Evolutionary conservation across 2,797 vertebrate genomes (phyloP).

Genomic region (Botia kubotai): DNA sequence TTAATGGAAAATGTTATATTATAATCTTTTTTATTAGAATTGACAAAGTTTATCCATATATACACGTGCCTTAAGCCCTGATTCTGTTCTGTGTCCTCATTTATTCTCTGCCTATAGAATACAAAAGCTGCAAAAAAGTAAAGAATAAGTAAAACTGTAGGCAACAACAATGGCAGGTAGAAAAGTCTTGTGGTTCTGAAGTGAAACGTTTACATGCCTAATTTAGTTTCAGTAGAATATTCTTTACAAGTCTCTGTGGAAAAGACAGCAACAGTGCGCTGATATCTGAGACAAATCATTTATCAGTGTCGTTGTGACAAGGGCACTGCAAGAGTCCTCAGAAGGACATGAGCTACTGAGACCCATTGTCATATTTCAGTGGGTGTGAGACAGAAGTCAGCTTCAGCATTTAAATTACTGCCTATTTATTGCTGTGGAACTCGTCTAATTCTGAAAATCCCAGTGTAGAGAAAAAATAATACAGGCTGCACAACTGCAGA

Average conservation of each 20-base stretch:
- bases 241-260: conserved; percentile 45
- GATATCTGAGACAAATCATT: conserved; percentile 67
- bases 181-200: conserved; percentile 28
- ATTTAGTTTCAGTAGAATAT: conserved; percentile 71
- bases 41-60: conserved; percentile 2
- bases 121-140: conserved; percentile 1
- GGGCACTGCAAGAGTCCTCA: conserved; percentile 62
- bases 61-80: too few species aligned
- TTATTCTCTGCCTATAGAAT: background rate
- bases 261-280: conserved; percentile 55
- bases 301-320: conserved; percentile 68
- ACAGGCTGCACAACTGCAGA: background rate
- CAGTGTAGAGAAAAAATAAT: too few species aligned
- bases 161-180: conserved; percentile 18
- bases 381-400: conserved; percentile 52
- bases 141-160: conserved; percentile 6
- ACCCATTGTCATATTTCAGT: conserved; percentile 64
- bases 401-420: background rate
- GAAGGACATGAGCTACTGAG: conserved; percentile 65
- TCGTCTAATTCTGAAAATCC: too few species aligned
- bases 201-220: conserved; percentile 60
- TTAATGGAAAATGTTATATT: too few species aligned
- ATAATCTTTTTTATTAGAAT: background rate
- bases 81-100: background rate
- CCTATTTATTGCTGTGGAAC: conserved; percentile 10